These are phyloP conservation scores for Noturus placidus DNA, from an alignment of 2,113 vertebrate species.

Conservation along the genomic window DNA sequence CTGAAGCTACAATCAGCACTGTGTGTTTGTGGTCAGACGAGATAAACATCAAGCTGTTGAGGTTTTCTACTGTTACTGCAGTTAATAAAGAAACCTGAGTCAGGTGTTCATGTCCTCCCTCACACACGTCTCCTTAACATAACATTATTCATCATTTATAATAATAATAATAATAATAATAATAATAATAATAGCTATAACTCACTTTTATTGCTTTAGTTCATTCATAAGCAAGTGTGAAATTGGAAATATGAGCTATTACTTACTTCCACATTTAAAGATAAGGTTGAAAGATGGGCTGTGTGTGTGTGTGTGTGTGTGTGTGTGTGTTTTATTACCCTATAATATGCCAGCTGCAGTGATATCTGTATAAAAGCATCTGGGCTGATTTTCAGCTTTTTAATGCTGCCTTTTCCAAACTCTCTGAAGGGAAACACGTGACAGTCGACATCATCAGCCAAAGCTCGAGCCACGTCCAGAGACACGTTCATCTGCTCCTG, in stretches of 20 bases:
- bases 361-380: slow-evolving; percentile 91
- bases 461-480: slow-evolving; percentile 73
- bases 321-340: slow-evolving; percentile 64
- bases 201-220: too few relatives aligned
- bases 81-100: not conserved
- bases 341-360: slow-evolving; percentile 89
- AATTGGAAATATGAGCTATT: too few relatives aligned
- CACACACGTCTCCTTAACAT: not conserved
- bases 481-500: slow-evolving; percentile 68
- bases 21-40: too few relatives aligned
- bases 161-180: not conserved
- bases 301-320: not conserved
- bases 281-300: not conserved
- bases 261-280: too few relatives aligned
- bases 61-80: too few relatives aligned
- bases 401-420: slow-evolving; percentile 90
- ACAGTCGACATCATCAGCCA: slow-evolving; percentile 90
- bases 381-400: slow-evolving; percentile 85
- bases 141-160: not conserved
- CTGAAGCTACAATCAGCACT: too few relatives aligned
- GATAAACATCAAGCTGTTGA: too few relatives aligned
- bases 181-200: too few relatives aligned
- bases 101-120: not conserved
- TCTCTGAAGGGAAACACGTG: slow-evolving; percentile 80
- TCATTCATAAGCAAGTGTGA: too few relatives aligned